These are phyloP conservation scores for Psophia crepitans DNA, from an alignment of 2,113 vertebrate genomes.

Conservation along the genomic window DNA sequence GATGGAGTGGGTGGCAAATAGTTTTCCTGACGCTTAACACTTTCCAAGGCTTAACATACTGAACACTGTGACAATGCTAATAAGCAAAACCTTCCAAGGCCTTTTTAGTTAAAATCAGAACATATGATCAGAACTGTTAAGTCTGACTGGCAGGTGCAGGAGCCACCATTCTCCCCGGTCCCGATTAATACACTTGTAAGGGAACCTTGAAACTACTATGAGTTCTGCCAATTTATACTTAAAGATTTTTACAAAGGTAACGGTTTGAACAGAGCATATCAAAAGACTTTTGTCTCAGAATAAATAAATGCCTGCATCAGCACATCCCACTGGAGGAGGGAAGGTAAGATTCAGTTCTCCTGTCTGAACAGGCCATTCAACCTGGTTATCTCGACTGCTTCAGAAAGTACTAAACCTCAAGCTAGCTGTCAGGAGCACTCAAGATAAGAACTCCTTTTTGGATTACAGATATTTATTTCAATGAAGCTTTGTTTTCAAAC, in stretches of 20 bases:
- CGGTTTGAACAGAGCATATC: not conserved
- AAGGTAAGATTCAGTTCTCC: not conserved
- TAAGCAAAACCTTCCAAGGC: not conserved
- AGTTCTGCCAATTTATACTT: not conserved
- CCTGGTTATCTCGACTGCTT: not conserved
- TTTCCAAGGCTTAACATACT: not conserved
- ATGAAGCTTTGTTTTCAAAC: not conserved
- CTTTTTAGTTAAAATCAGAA: not conserved
- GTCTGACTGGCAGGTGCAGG: not conserved
- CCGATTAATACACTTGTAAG: not conserved
- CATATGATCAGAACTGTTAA: not conserved
- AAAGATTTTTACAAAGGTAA: not conserved
- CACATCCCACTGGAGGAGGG: not conserved
- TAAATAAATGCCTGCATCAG: not conserved
- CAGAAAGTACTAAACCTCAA: not conserved
- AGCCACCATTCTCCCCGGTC: not conserved
- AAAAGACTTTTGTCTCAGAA: not conserved
- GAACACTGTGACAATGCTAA: not conserved
- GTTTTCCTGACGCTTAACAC: not conserved
- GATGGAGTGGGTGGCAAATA: not conserved
- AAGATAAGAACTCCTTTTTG: not conserved
- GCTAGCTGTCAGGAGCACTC: not conserved
- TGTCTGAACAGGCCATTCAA: not conserved
- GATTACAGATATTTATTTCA: not conserved
- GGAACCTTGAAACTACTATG: not conserved